Conservation (phyloP, 2,797 vertebrate species). For the Sphenopsis melanotis region DNA sequence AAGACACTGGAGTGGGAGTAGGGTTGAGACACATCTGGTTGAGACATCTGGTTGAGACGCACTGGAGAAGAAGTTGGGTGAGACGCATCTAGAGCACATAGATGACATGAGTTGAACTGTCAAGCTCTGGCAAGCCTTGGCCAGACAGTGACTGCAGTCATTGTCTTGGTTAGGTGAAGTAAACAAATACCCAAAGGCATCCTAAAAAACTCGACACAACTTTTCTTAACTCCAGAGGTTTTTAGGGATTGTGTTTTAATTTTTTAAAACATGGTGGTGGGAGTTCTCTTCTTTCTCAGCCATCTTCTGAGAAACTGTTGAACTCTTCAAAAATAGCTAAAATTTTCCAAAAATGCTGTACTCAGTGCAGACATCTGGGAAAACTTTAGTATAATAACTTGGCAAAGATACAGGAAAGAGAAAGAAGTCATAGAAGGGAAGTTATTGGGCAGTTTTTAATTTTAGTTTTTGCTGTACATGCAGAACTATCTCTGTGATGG, state of each 20-base stretch:
- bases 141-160: background rate
- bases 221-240: background rate
- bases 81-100: background rate
- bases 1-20: background rate
- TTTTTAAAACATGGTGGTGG: background rate
- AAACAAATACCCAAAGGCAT: background rate
- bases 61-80: background rate
- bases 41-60: background rate
- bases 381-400: background rate
- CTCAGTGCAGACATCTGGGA: background rate
- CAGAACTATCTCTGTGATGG: background rate
- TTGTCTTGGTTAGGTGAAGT: background rate
- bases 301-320: background rate
- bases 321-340: slow-evolving; percentile 3
- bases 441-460: background rate
- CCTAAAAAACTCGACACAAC: background rate
- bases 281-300: background rate
- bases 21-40: background rate
- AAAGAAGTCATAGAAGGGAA: background rate
- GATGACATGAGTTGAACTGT: rapidly evolving
- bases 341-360: background rate
- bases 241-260: background rate
- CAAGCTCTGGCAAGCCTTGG: background rate
- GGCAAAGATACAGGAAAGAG: slow-evolving; percentile 1
- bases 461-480: background rate